These are phyloP conservation scores for Eupeodes luniger DNA, from an alignment of 2,888 invertebrate species.

Conservation along the genomic window DNA sequence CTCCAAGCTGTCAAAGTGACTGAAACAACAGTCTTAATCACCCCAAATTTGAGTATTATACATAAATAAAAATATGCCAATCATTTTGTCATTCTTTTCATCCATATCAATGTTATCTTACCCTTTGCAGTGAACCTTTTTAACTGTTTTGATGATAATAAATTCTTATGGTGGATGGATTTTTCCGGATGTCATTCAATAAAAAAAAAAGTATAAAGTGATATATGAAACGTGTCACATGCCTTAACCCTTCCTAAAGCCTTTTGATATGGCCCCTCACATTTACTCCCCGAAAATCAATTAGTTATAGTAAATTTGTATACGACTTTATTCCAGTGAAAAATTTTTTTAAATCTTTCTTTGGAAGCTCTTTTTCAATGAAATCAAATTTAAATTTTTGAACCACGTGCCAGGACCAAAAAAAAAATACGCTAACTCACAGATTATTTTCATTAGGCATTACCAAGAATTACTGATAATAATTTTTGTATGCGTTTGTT, in stretches of 20 bases:
- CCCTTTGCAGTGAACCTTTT: constrained; percentile 1
- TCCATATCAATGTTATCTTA: constrained; percentile 10
- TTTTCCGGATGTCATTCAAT: constrained; percentile 16
- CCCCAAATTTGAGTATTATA: neutral
- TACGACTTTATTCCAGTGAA: constrained; percentile 39
- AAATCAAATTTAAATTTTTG: constrained; percentile 55
- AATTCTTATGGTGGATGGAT: neutral
- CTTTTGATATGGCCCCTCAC: constrained; percentile 4
- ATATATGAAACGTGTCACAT: constrained; percentile 18
- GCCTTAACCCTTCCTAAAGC: constrained; percentile 12
- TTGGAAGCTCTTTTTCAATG: constrained; percentile 29
- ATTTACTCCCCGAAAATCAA: constrained; percentile 35
- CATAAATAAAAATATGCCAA: constrained; percentile 6
- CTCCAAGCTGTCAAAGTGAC: neutral
- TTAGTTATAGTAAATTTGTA: constrained; percentile 12
- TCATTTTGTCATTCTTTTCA: neutral
- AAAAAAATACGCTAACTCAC: neutral
- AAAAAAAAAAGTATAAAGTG: neutral
- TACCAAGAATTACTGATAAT: constrained; percentile 48
- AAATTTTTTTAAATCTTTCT: constrained; percentile 50
- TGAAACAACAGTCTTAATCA: neutral
- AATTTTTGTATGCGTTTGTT: neutral
- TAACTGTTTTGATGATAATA: neutral
- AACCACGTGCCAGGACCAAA: constrained; percentile 16
- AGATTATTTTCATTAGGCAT: neutral